Evolutionary conservation across 2,113 vertebrate species (phyloP), one percentile per base, ranked within the genome.

Genomic region (Pampusana beccarii): DNA sequence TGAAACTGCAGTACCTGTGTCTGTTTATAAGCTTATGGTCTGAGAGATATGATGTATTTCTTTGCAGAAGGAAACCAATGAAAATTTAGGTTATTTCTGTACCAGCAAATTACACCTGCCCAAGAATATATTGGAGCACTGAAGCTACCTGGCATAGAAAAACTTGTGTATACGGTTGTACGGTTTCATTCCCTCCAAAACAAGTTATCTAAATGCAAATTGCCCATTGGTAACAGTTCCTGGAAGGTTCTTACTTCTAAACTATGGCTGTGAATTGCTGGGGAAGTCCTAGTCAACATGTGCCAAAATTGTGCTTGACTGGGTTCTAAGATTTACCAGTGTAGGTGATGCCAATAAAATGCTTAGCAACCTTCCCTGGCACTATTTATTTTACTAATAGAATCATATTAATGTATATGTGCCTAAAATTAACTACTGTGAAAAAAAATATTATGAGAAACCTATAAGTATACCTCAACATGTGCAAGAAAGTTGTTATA

Each of bases 121-220:
- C 61, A 89, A 66, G 19, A 84, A 74, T 73, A n/a, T 58, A 53
- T 46, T 54, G 51, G 24, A 80, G 13, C 10, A 80, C 31, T 46
- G 71, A 86, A 90, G 31, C 24, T 79, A 75, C 6, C 18, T 82
- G 26, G 53, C 38, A 57, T 6, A 72, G 36, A 70, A 93, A 94
- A 88, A 58, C 13, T 46, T 40, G 11, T 38, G 7, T 50, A 31
- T 18, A 34, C 65, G 24, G 23, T 80, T 44, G 16, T 51, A 21
- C 34, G 64, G 69, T 74, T 91, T 95, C 25, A 67, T 9, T 91
- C 34, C 40, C 53, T 95, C 33, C 53, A 87, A 58, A 94, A 34
- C 26, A 93, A 81, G 46, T 84, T 78, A 77, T 80, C 40, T 94
- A 89, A 95, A 83, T 70, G 58, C 16, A 86, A 84, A 89, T 66